These are phyloP conservation scores for Piprites chloris DNA, from an alignment of 2,113 vertebrate species.

Conservation along the genomic window DNA sequence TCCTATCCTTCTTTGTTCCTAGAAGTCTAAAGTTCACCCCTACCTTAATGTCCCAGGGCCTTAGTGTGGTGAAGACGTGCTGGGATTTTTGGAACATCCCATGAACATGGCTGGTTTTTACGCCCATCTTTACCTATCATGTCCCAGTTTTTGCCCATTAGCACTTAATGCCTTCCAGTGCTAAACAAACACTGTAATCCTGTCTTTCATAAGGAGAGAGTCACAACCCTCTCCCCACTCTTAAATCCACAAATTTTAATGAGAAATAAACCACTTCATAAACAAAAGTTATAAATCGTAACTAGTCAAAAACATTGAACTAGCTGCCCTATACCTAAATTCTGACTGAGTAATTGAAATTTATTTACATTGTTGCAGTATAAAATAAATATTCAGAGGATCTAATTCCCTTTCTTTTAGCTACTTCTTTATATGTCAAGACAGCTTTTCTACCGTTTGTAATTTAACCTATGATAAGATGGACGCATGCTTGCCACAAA, in stretches of 20 bases:
- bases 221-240: neutral
- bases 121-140: neutral
- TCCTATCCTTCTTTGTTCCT: neutral
- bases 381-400: neutral
- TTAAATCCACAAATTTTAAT: neutral
- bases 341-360: neutral
- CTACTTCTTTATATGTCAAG: neutral
- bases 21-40: neutral
- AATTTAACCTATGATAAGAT: neutral
- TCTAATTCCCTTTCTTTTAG: neutral
- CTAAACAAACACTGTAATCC: neutral
- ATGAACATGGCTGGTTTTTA: rapidly evolving
- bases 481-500: neutral
- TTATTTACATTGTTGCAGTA: neutral
- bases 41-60: neutral
- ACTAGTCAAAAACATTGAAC: neutral
- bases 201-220: neutral
- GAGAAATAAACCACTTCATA: neutral
- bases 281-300: neutral
- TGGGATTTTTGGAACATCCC: neutral
- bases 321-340: neutral
- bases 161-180: neutral
- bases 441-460: neutral
- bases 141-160: neutral
- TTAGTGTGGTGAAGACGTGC: neutral